Base-by-base conservation (phyloP, 2,113 vertebrate species). In the Siniperca knerii region DNA sequence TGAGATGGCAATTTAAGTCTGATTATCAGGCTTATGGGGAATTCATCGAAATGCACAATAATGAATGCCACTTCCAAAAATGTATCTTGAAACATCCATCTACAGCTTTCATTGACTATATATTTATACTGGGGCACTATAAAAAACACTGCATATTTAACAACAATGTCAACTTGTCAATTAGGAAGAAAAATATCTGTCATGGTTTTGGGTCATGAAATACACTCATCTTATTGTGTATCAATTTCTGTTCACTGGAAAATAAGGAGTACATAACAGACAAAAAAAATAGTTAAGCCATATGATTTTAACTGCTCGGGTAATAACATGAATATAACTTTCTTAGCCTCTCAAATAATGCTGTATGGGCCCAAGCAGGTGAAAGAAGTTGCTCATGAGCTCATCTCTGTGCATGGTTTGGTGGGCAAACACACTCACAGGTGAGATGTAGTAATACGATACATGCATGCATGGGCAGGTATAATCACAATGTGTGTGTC, bases 391-490 rank as follows among this genome's bases (percentile, higher is more conserved):
- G 40, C 44, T 74, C 7, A 66, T 62, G 64, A 64, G 21, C 21
- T 76, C 23, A 48, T 62, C 55, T 84, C 60, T 67, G 68, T 16
- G 42, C 65, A 71, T 3, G 44, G 52, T 58, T 69, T 55, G 77
- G 16, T 65, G 29, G 18, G 60, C n/a, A 54, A 60, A 29, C 21
- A 73, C 70, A 75, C 42, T 60, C 62, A 46, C 50, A 75, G 88
- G 78, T 86, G 65, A 33, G 8, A 77, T 64, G 29, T 6, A 29
- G 83, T 86, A 92, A 91, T 72, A 65, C 33, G 81, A 89, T 83
- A 83, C 37, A 60, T 10, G 13, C 62, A 62, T 25, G 67, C 48
- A 42, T 66, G 75, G 42, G 69, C 60, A 37, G 57, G 37, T 72
- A 68, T 70, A 81, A 84, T 76, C 77, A 57, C 16, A 4, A 55